These are phyloP conservation scores for Xiphias gladius DNA, from an alignment of 2,113 vertebrate genomes.

Conservation along the genomic window DNA sequence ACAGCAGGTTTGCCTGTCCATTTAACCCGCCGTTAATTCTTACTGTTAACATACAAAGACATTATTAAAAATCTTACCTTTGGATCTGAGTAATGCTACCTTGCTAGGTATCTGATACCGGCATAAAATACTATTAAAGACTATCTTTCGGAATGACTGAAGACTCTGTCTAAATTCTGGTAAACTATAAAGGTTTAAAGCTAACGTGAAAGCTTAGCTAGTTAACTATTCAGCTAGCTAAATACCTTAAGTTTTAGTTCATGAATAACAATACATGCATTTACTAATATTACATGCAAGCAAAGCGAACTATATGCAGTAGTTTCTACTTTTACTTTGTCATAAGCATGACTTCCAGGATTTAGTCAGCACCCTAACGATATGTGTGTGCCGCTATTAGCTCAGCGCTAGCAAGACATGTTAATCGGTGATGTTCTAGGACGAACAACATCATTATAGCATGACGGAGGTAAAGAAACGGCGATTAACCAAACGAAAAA, in stretches of 20 bases:
- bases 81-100: background rate
- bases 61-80: accelerated
- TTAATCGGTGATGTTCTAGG: conserved; percentile 47
- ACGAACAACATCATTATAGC: accelerated
- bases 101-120: too few species aligned
- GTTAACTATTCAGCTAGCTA: background rate
- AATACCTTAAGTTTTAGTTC: background rate
- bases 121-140: background rate
- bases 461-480: accelerated
- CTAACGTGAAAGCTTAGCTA: background rate
- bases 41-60: background rate
- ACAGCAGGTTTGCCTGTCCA: background rate
- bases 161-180: conserved; percentile 41
- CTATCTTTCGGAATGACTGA: conserved; percentile 31
- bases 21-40: background rate
- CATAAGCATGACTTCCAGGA: conserved; percentile 13
- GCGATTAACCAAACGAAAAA: background rate
- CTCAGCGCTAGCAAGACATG: conserved; percentile 60
- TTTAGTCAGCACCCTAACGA: conserved; percentile 40
- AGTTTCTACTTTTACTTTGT: background rate
- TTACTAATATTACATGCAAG: accelerated
- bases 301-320: accelerated
- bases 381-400: conserved; percentile 63
- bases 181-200: background rate
- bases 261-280: accelerated